Evolutionary conservation across 2,797 vertebrate species (phyloP).

Genomic region (Protosalanx chinensis): DNA sequence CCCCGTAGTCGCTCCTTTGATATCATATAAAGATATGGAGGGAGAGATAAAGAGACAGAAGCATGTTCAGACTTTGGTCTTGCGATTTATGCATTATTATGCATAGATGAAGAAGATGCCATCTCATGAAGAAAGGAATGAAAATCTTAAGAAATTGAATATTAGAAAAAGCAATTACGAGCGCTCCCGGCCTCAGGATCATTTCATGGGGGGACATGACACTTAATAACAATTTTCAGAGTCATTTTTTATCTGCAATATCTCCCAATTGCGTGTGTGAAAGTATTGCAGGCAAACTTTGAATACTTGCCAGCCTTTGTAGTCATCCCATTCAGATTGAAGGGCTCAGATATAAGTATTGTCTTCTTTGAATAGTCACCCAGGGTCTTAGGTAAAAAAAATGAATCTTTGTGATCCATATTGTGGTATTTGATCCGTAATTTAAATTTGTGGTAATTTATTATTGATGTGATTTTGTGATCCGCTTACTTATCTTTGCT

Average conservation of each 20-base stretch:
- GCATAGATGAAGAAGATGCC: conserved; percentile 32
- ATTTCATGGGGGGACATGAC: conserved; percentile 25
- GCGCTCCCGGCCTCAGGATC: conserved; percentile 43
- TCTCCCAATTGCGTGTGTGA: conserved; percentile 19
- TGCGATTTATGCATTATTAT: conserved; percentile 31
- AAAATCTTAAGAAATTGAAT: conserved; percentile 43
- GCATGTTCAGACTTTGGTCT: conserved; percentile 14
- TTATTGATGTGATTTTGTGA: conserved; percentile 55
- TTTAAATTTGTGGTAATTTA: conserved; percentile 35
- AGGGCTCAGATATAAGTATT: neutral
- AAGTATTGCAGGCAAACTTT: conserved; percentile 12
- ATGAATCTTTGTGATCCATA: conserved; percentile 35
- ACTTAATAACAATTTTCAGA: conserved; percentile 39
- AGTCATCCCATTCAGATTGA: conserved; percentile 17
- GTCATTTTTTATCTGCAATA: conserved; percentile 24
- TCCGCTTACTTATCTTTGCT: conserved; percentile 48
- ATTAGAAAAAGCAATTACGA: conserved; percentile 48
- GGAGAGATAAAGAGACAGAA: neutral
- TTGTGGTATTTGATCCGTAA: conserved; percentile 24
- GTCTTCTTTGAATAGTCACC: neutral
- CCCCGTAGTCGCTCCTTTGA: conserved; percentile 15
- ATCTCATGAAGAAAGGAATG: conserved; percentile 29
- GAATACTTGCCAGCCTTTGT: conserved; percentile 32
- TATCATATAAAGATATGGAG: conserved; percentile 1
- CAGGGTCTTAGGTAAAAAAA: conserved; percentile 19